phyloP scores from a whole-genome alignment of 30 jellyfish, hydroid and myxozoan species.

The Hydractinia echinata region DNA sequence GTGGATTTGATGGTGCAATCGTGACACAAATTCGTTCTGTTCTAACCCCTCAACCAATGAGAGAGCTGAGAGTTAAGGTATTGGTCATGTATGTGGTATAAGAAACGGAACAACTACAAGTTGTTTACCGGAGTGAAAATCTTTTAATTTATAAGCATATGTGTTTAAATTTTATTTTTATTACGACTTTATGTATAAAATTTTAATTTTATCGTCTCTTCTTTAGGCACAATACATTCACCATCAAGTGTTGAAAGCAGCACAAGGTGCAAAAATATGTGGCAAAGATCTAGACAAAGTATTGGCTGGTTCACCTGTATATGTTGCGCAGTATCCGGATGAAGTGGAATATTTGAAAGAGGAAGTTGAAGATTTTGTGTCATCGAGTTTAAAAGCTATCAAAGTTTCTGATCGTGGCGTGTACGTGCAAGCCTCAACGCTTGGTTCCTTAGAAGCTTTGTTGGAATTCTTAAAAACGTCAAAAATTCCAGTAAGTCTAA shows the following conservation, averaged over 20 bases:
- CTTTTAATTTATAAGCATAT: no score
- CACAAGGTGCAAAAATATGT: slow-evolving; percentile 88
- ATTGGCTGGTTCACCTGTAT: slow-evolving; percentile 96
- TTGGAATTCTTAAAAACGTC: slow-evolving; percentile 91
- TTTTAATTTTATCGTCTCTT: neutral
- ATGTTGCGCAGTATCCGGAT: slow-evolving; percentile 78
- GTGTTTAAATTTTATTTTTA: neutral
- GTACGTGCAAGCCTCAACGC: slow-evolving; percentile 98
- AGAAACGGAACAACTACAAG: no score
- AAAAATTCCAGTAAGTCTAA: slow-evolving; percentile 73
- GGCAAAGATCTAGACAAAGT: slow-evolving; percentile 91
- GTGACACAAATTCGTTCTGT: slow-evolving; percentile 91
- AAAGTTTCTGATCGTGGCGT: slow-evolving; percentile 93
- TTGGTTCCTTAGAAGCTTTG: slow-evolving; percentile 97
- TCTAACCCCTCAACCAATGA: slow-evolving; percentile 96
- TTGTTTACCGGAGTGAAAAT: no score
- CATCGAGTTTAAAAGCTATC: slow-evolving; percentile 73
- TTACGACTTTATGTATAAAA: neutral
- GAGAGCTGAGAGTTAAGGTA: slow-evolving; percentile 91
- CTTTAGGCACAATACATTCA: slow-evolving; percentile 75
- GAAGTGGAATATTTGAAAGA: slow-evolving; percentile 75
- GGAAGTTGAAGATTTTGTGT: slow-evolving; percentile 78
- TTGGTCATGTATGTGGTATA: neutral
- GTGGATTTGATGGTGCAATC: slow-evolving; percentile 97
- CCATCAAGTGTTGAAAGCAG: slow-evolving; percentile 71